Evolutionary conservation across 2,113 vertebrate species (phyloP).

Genomic region (Sinocyclocheilus maitianheensis): DNA sequence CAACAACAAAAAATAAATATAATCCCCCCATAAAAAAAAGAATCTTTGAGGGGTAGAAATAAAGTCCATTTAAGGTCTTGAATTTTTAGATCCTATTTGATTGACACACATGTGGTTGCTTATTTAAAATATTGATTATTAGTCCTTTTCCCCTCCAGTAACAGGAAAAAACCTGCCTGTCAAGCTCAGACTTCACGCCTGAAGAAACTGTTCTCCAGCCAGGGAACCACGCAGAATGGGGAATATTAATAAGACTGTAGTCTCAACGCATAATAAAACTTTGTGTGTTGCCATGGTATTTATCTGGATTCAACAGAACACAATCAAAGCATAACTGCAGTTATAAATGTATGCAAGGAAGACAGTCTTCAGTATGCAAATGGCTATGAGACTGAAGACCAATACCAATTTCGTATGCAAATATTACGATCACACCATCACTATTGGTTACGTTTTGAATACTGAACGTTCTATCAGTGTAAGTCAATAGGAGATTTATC

Average conservation of each 20-base stretch:
- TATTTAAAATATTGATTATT: too few relatives aligned
- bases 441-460: background rate
- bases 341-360: background rate
- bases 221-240: background rate
- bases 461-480: background rate
- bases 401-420: background rate
- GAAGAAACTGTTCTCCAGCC: slow-evolving; percentile 5
- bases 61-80: too few relatives aligned
- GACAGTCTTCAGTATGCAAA: background rate
- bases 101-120: too few relatives aligned
- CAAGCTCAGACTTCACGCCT: slow-evolving; percentile 15
- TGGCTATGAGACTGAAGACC: background rate
- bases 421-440: background rate
- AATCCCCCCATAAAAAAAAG: too few relatives aligned
- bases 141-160: too few relatives aligned
- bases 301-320: background rate
- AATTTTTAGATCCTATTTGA: too few relatives aligned
- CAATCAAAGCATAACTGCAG: too few relatives aligned
- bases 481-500: background rate
- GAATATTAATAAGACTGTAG: background rate
- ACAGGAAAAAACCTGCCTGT: background rate
- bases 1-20: too few relatives aligned
- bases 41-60: too few relatives aligned
- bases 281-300: background rate
- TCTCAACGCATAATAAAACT: background rate